Base-by-base conservation (phyloP, 2,113 vertebrate species). In the Silurus asotus region DNA sequence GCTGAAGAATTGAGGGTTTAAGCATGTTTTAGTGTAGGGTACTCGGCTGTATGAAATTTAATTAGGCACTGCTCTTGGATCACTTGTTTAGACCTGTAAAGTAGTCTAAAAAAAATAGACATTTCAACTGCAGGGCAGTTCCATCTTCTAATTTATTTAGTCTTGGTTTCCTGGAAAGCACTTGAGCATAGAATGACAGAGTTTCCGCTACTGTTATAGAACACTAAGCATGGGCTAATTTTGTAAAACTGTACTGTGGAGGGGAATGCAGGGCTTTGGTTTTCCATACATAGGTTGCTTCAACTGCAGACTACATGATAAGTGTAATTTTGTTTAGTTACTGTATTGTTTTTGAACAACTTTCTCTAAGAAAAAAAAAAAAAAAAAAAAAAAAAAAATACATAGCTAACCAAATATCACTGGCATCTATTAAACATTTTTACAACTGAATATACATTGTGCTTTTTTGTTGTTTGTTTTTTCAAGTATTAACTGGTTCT, bases 71-170 rank as follows among this genome's bases (percentile, higher is more conserved):
- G 61, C 62, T 56, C 56, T 74, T 49, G 72, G 8, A 65, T 81
- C 45, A 81, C 51, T 51, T 72, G 25, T 15, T 59, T 78, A 49
- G 58, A 67, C 76, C 74, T 72, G 28, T 55, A 76, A 67, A 69
- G 37, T 37, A 37, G 37, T 37, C 37, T 37, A 2, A 56, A 83
- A 55, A 87, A 83, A 82, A 55, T 80, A 64, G 37, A 37, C 37
- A 87, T 85, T 90, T 81, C 84, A 92, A 95, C 95, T 95, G 95
- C 95, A 91, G 95, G 93, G 92, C 95, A 95, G 95, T 94, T 94
- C 90, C 86, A 84, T 56, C 82, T 59, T 89, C 91, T 93, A 91
- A 94, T 95, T 95, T 95, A 95, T 95, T 94, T 89, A 91, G 84
- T 83, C 85, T 89, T 51, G 65, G 61, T 84, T 83, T 87, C 81